Percentiles rank a stretch among this genome's conserved stretches.
Conservation (phyloP, 2,797 vertebrate species). For the Alosa sapidissima region DNA sequence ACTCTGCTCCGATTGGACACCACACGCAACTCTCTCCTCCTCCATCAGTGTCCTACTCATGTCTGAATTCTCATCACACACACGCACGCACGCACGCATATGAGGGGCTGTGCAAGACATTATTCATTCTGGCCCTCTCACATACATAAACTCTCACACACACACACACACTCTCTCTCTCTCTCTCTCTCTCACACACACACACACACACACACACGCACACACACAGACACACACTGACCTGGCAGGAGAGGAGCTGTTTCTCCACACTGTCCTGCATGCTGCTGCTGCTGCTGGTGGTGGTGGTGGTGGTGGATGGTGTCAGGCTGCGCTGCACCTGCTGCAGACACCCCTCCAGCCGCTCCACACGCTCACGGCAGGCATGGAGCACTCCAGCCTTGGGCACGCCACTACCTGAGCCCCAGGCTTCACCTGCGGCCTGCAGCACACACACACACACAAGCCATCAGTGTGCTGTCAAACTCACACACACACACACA, state of each 20-base stretch:
- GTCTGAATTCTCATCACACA: neutral
- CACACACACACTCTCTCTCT: too few species aligned
- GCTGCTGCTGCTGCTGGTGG: slow-evolving; percentile 32
- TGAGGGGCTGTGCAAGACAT: too few species aligned
- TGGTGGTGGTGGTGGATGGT: too few species aligned
- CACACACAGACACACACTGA: slow-evolving; percentile 56
- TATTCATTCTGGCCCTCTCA: too few species aligned
- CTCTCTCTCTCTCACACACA: too few species aligned
- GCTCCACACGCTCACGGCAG: slow-evolving; percentile 73
- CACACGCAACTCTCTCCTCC: too few species aligned
- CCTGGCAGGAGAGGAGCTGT: slow-evolving; percentile 84
- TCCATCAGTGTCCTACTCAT: too few species aligned
- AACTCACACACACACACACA: slow-evolving; percentile 4
- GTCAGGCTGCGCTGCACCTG: slow-evolving; percentile 69
- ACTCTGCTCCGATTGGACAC: too few species aligned
- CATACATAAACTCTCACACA: too few species aligned
- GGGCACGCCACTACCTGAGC: slow-evolving; percentile 35
- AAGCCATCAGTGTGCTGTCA: neutral
- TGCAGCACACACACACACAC: slow-evolving; percentile 45
- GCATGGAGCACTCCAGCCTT: slow-evolving; percentile 69
- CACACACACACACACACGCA: neutral
- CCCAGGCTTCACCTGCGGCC: slow-evolving; percentile 49
- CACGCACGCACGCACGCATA: neutral
- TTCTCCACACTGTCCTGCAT: slow-evolving; percentile 83
- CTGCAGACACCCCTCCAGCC: slow-evolving; percentile 85